These are phyloP conservation scores for Brachyptera risi DNA, from an alignment of 2,888 invertebrate species.

Conservation along the genomic window DNA sequence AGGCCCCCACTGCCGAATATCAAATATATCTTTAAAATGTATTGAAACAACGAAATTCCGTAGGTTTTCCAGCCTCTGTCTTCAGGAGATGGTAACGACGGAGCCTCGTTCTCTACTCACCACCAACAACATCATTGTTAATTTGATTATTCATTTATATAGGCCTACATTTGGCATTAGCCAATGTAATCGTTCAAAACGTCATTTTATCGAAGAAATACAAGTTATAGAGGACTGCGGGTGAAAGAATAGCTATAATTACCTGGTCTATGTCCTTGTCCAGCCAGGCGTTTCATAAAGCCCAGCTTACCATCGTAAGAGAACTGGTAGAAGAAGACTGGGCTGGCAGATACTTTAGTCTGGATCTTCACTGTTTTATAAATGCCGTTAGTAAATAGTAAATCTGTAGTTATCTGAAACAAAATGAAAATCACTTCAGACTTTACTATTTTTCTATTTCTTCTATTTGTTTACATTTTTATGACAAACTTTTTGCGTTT, in stretches of 20 bases:
- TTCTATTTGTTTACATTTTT: conserved; percentile 44
- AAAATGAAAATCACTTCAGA: conserved; percentile 36
- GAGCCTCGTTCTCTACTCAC: no score
- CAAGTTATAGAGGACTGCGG: not conserved
- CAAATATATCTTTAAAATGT: no score
- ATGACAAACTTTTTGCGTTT: conserved; percentile 33
- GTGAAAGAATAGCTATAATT: not conserved
- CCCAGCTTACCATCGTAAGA: conserved; percentile 49
- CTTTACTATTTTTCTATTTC: conserved; percentile 43
- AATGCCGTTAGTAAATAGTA: conserved; percentile 34
- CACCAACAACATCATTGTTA: no score
- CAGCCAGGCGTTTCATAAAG: conserved; percentile 32
- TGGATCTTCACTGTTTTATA: conserved; percentile 33
- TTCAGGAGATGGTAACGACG: no score
- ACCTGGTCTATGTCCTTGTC: conserved; percentile 32
- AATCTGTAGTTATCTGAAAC: conserved; percentile 36
- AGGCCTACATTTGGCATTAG: no score
- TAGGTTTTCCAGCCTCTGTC: no score
- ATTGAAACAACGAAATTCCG: no score
- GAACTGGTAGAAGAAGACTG: conserved; percentile 56
- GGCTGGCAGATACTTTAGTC: conserved; percentile 36
- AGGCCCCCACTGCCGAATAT: no score
- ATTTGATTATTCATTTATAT: no score
- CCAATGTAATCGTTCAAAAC: no score
- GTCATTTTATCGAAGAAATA: no score